A percentile compares a stretch with the other conserved stretches of the same genome.
Evolutionary conservation across 2,888 invertebrate genomes (phyloP).

Genomic region (Stenolophus ochropezus): DNA sequence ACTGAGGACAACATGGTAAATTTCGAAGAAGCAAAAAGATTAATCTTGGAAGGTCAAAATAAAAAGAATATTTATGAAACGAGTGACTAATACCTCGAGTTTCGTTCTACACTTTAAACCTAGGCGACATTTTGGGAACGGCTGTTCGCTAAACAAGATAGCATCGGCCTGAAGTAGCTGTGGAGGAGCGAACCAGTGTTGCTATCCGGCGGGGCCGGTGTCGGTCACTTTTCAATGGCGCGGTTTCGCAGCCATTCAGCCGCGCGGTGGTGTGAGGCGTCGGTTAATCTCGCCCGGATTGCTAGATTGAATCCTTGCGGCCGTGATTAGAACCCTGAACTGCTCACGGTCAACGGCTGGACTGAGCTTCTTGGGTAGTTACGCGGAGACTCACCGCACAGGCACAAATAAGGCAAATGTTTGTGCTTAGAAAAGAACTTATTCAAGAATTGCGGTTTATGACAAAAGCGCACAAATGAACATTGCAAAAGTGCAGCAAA

Average conservation of each 20-base stretch:
- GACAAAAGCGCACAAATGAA: no score
- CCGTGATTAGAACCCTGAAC: conserved; percentile 43
- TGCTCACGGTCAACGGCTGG: conserved; percentile 28
- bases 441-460: no score
- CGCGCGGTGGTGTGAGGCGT: conserved; percentile 10
- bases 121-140: conserved; percentile 1
- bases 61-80: no score
- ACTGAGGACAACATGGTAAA: no score
- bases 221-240: conserved; percentile 47
- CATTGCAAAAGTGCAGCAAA: no score
- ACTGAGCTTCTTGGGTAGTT: neutral
- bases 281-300: conserved; percentile 53
- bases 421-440: no score
- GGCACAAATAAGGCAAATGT: no score
- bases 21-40: no score
- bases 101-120: no score
- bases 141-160: conserved; percentile 54
- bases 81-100: no score
- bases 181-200: conserved; percentile 6
- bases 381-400: no score
- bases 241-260: conserved; percentile 19
- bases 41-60: no score
- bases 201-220: conserved; percentile 24
- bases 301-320: conserved; percentile 55
- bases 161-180: conserved; percentile 43